These are phyloP conservation scores for Thamnophis sirtalis DNA, from an alignment of 2,113 vertebrate genomes.

Conservation along the genomic window DNA sequence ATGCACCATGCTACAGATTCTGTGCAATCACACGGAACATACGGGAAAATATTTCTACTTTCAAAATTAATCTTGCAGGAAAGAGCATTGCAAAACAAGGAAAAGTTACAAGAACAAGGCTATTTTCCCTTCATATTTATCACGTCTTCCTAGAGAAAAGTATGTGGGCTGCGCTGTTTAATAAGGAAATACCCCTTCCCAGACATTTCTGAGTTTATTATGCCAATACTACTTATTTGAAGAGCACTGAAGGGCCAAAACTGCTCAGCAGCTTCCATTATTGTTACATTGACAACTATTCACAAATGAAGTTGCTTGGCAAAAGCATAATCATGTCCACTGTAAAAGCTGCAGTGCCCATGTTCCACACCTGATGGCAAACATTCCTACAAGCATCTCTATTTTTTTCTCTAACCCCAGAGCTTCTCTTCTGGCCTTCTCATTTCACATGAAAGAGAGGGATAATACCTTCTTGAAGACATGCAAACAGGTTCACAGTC, in stretches of 20 bases:
- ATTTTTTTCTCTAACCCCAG: background rate
- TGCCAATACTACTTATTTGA: background rate
- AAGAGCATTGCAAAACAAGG: background rate
- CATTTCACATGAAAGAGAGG: slow-evolving; percentile 23
- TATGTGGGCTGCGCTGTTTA: background rate
- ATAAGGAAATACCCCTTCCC: background rate
- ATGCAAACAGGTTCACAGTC: slow-evolving; percentile 58
- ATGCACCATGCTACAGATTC: background rate
- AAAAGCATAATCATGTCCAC: background rate
- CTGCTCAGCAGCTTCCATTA: background rate
- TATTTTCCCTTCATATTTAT: background rate
- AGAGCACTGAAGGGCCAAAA: background rate
- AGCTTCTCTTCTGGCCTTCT: slow-evolving; percentile 8
- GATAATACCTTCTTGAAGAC: slow-evolving; percentile 50
- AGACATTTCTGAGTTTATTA: background rate
- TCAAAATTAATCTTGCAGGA: background rate
- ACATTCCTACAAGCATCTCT: background rate
- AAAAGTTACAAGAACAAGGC: background rate
- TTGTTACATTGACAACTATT: background rate
- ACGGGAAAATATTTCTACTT: background rate
- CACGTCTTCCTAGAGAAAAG: background rate
- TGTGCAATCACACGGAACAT: background rate
- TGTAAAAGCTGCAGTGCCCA: slow-evolving; percentile 1
- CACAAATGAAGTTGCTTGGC: background rate
- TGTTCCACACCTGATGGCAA: background rate